These are phyloP conservation scores for Drosophila subobscura DNA, from an alignment of 1,140 invertebrate genomes.

Conservation along the genomic window DNA sequence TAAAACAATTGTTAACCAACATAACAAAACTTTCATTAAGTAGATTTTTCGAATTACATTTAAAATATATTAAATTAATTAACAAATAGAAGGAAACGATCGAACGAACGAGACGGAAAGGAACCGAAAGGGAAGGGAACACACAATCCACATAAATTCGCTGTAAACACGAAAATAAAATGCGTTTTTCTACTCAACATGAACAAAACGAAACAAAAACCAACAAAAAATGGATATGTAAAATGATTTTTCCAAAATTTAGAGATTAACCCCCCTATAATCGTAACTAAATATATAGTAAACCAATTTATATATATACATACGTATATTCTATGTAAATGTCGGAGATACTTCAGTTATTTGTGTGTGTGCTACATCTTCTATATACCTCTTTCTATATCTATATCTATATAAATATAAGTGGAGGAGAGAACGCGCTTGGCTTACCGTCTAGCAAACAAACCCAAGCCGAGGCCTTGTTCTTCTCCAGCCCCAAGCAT, in stretches of 20 bases:
- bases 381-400: slow-evolving; percentile 1
- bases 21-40: slow-evolving; percentile 73
- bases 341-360: slow-evolving; percentile 38
- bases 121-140: slow-evolving; percentile 18
- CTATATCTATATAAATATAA: slow-evolving; percentile 20
- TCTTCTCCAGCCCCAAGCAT: slow-evolving; percentile 25
- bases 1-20: slow-evolving; percentile 69
- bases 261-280: slow-evolving; percentile 39
- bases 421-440: slow-evolving; percentile 21
- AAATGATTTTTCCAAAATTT: slow-evolving; percentile 67
- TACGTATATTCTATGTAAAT: slow-evolving; percentile 47
- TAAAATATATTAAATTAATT: slow-evolving; percentile 49
- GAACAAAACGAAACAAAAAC: slow-evolving; percentile 2
- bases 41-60: slow-evolving; percentile 76
- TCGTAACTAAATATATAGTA: slow-evolving; percentile 26
- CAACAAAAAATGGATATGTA: slow-evolving; percentile 60
- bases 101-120: background rate
- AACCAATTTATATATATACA: slow-evolving; percentile 39
- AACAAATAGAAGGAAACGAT: slow-evolving; percentile 23
- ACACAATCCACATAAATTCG: slow-evolving; percentile 45
- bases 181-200: slow-evolving; percentile 64
- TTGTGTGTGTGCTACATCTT: slow-evolving; percentile 45
- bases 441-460: slow-evolving; percentile 24
- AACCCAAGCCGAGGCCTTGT: slow-evolving; percentile 34
- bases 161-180: slow-evolving; percentile 48